These are phyloP conservation scores for Hecatera dysodea DNA, from an alignment of 2,888 invertebrate species.

Conservation along the genomic window DNA sequence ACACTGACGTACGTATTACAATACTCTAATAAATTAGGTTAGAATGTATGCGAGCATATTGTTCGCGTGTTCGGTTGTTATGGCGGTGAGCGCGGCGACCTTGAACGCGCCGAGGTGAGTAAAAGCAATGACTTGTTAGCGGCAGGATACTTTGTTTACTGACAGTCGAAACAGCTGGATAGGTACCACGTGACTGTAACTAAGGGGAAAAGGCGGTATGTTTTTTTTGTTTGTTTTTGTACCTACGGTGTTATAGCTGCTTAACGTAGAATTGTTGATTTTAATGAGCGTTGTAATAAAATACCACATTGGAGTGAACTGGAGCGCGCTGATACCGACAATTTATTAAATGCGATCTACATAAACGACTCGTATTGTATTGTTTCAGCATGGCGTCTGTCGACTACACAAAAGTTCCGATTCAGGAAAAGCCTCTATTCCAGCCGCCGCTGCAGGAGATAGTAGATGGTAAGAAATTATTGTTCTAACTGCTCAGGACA, in stretches of 20 bases:
- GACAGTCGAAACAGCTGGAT: slow-evolving; percentile 8
- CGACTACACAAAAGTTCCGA: slow-evolving; percentile 82
- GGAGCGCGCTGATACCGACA: neutral
- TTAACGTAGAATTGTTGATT: neutral
- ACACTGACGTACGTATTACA: slow-evolving; percentile 54
- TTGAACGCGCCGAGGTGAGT: slow-evolving; percentile 70
- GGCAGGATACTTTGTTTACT: slow-evolving; percentile 11
- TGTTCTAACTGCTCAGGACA: too few relatives aligned
- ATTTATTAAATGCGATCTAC: neutral
- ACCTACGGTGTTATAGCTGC: slow-evolving; percentile 8
- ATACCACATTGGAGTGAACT: neutral
- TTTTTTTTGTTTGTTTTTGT: neutral
- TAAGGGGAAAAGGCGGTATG: neutral
- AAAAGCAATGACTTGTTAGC: slow-evolving; percentile 29
- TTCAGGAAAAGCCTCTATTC: slow-evolving; percentile 91
- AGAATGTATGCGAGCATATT: slow-evolving; percentile 49
- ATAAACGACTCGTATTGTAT: neutral
- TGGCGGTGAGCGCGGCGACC: slow-evolving; percentile 69
- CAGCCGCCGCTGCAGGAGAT: slow-evolving; percentile 92
- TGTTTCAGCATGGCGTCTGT: slow-evolving; percentile 82
- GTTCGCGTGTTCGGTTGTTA: slow-evolving; percentile 53
- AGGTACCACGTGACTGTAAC: neutral
- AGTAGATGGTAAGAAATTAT: slow-evolving; percentile 89
- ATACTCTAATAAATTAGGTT: slow-evolving; percentile 23
- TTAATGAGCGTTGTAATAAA: neutral